A percentile compares a stretch with the other conserved stretches of the same genome.
phyloP scores from a whole-genome alignment of 2,888 invertebrate species.

The Hylaea fasciaria region DNA sequence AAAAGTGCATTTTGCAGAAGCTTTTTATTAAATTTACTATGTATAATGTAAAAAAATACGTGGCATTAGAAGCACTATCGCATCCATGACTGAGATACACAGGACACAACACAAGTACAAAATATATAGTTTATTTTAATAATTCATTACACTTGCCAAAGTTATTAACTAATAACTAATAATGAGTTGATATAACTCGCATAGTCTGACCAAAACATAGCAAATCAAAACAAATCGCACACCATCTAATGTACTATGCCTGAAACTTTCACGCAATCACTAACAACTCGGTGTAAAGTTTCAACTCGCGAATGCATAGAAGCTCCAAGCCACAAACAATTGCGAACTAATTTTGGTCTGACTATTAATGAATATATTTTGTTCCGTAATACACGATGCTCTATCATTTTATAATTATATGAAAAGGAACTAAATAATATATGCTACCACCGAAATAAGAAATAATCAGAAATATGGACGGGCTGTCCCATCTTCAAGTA shows the following conservation, averaged over 20 bases:
- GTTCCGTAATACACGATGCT: background rate
- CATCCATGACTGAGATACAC: conserved; percentile 62
- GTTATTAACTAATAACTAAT: conserved; percentile 57
- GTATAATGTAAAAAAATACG: conserved; percentile 10
- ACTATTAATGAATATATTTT: too few relatives aligned
- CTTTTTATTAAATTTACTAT: background rate
- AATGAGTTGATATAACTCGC: conserved; percentile 28
- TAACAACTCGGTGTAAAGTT: too few relatives aligned
- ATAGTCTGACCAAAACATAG: conserved; percentile 4
- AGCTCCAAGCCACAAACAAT: too few relatives aligned
- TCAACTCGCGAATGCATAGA: too few relatives aligned
- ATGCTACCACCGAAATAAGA: conserved; percentile 55
- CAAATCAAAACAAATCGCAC: too few relatives aligned
- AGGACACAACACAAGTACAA: conserved; percentile 62
- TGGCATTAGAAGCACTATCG: conserved; percentile 11
- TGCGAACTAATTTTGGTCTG: too few relatives aligned
- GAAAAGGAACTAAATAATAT: conserved; percentile 29
- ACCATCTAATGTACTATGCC: too few relatives aligned
- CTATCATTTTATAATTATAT: conserved; percentile 6
- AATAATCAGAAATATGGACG: conserved; percentile 44
- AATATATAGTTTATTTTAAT: conserved; percentile 51
- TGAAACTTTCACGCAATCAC: too few relatives aligned
- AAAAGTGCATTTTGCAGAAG: background rate
- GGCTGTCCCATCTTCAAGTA: conserved; percentile 46
- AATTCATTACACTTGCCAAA: conserved; percentile 69